Conservation (phyloP, 1,140 invertebrate species). For the Idris sp. region DNA sequence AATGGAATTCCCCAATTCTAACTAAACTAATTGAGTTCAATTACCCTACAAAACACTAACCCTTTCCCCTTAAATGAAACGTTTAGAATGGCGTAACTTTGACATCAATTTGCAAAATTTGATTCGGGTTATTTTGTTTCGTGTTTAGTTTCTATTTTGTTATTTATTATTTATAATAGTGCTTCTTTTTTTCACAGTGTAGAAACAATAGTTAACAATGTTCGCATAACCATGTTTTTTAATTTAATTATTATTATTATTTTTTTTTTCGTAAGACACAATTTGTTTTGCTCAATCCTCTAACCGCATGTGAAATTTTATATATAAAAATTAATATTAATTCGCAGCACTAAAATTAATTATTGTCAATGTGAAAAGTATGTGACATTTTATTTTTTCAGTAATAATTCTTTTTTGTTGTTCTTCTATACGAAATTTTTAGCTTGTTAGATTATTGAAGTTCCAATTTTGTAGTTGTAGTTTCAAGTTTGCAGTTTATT, state of each 20-base stretch:
- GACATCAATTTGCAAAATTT: conserved; percentile 47
- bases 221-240: conserved; percentile 46
- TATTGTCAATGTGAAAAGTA: conserved; percentile 61
- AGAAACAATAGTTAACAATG: conserved; percentile 61
- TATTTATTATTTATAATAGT: conserved; percentile 15
- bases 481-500: conserved; percentile 10
- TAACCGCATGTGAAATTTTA: conserved; percentile 57
- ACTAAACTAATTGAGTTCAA: conserved; percentile 32
- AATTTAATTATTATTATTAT: not conserved
- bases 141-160: conserved; percentile 20
- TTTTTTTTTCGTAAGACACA: conserved; percentile 48
- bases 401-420: conserved; percentile 23
- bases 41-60: conserved; percentile 28
- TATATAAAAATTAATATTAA: conserved; percentile 61
- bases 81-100: conserved; percentile 38
- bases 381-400: conserved; percentile 25
- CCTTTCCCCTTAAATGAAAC: conserved; percentile 18
- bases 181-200: conserved; percentile 36
- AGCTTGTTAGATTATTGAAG: conserved; percentile 5
- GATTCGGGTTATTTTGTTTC: conserved; percentile 17
- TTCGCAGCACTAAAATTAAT: conserved; percentile 61
- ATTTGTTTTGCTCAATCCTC: conserved; percentile 56
- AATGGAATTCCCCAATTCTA: conserved; percentile 15
- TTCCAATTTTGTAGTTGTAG: conserved; percentile 22
- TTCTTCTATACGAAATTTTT: conserved; percentile 27